Conservation (phyloP, 2,797 vertebrate species). For the Syngnathus acus region DNA sequence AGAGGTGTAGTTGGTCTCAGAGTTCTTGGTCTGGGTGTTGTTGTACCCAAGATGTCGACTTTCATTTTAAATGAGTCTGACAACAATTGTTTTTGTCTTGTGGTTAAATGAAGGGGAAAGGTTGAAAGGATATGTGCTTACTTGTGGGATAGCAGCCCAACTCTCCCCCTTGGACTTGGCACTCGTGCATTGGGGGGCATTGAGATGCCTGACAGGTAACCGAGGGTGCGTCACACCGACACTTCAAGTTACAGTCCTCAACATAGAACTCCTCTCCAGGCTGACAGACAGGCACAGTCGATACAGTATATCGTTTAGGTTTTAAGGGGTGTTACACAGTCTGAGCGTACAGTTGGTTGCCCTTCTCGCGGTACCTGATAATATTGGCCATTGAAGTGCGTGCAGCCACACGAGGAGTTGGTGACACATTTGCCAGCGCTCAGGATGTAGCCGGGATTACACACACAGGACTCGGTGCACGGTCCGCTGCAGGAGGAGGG, state of each 20-base stretch:
- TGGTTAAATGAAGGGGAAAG: too few relatives aligned
- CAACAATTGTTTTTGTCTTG: too few relatives aligned
- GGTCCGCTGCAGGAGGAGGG: conserved; percentile 45
- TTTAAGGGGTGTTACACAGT: neutral
- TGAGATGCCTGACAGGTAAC: conserved; percentile 44
- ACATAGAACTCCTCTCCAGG: conserved; percentile 67
- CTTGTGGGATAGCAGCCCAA: conserved; percentile 69
- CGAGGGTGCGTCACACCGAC: conserved; percentile 55
- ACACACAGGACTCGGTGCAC: conserved; percentile 68
- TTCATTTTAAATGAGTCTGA: too few relatives aligned
- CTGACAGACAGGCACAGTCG: conserved; percentile 42
- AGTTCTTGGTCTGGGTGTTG: too few relatives aligned
- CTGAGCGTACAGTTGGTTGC: conserved; percentile 18
- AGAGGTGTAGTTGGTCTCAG: too few relatives aligned
- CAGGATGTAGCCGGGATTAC: conserved; percentile 62
- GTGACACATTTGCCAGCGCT: conserved; percentile 65
- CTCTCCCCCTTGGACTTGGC: conserved; percentile 59
- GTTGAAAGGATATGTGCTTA: conserved; percentile 28
- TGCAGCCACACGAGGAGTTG: conserved; percentile 56
- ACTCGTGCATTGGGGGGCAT: conserved; percentile 61
- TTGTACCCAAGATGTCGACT: too few relatives aligned
- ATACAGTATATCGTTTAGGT: neutral
- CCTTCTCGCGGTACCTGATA: conserved; percentile 40
- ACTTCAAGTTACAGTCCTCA: conserved; percentile 61
- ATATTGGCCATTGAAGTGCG: conserved; percentile 56